Percentiles rank a stretch among this genome's conserved stretches.
Conservation (phyloP, 1,140 invertebrate genomes). For the Octopus bimaculoides region DNA sequence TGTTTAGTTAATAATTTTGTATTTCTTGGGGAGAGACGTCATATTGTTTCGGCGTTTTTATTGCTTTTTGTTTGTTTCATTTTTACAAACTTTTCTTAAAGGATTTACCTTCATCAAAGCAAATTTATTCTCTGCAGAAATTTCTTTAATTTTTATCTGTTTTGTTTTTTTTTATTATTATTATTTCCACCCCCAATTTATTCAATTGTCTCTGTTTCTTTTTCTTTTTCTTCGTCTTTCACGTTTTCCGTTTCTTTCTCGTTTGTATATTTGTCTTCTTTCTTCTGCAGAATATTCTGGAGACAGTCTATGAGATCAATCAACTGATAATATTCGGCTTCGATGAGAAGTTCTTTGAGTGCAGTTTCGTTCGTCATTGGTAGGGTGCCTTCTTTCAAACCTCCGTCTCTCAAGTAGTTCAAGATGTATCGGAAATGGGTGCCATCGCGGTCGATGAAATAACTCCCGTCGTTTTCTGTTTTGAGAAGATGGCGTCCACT, state of each 20-base stretch:
- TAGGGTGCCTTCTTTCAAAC: slow-evolving; percentile 48
- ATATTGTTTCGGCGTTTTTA: background rate
- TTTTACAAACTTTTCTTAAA: background rate
- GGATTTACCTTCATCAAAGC: background rate
- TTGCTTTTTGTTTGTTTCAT: background rate
- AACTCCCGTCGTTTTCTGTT: slow-evolving; percentile 15
- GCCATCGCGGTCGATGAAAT: slow-evolving; percentile 52
- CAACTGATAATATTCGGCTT: slow-evolving; percentile 50
- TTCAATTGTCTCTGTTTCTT: background rate
- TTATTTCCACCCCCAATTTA: background rate
- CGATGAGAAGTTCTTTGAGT: slow-evolving; percentile 44
- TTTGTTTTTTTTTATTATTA: background rate
- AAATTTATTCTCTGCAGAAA: background rate
- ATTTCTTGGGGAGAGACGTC: background rate
- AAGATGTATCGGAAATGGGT: slow-evolving; percentile 52
- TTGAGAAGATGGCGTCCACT: slow-evolving; percentile 37
- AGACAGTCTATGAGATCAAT: slow-evolving; percentile 39
- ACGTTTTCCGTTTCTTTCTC: background rate
- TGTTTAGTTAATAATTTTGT: too few relatives aligned
- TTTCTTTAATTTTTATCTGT: background rate
- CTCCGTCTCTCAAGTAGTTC: slow-evolving; percentile 49
- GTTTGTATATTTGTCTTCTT: background rate
- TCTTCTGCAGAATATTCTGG: slow-evolving; percentile 25
- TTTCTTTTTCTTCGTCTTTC: background rate
- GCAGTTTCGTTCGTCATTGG: slow-evolving; percentile 36